These are phyloP conservation scores for Lemur catta DNA, from an alignment of 2,797 vertebrate species.

Conservation along the genomic window DNA sequence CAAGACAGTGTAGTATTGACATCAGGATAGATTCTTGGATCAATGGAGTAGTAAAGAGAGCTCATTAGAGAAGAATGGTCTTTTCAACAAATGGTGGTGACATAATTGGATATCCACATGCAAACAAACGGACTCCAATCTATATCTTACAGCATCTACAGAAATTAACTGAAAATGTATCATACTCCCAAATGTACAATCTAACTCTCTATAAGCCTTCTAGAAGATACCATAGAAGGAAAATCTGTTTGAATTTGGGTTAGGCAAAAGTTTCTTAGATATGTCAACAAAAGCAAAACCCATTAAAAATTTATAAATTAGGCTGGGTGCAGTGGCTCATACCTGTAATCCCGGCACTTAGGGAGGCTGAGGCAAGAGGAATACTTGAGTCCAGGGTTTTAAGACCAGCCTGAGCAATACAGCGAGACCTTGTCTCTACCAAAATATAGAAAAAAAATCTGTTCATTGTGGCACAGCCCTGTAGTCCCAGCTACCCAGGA, in stretches of 20 bases:
- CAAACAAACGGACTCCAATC: not conserved
- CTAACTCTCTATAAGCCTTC: not conserved
- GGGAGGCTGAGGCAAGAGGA: not conserved
- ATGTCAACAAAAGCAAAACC: not conserved
- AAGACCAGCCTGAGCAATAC: not conserved
- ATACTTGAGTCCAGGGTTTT: not conserved
- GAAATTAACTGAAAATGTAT: not conserved
- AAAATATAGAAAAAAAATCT: not conserved
- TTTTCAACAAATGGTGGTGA: not conserved
- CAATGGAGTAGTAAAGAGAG: not conserved
- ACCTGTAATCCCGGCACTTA: not conserved
- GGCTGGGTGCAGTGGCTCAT: not conserved
- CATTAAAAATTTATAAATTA: not conserved
- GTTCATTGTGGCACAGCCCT: not conserved
- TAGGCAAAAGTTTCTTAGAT: not conserved
- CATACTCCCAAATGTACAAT: not conserved
- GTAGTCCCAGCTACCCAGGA: not conserved
- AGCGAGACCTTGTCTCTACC: not conserved
- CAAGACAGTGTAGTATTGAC: not conserved
- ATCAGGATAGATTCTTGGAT: not conserved
- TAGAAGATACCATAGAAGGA: not conserved
- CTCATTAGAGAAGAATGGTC: not conserved
- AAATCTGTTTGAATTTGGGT: not conserved
- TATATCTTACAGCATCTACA: not conserved
- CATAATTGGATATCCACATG: not conserved